A percentile compares a stretch with the other conserved stretches of the same genome.
These are phyloP conservation scores for Entomobrya proxima DNA, from an alignment of 2,888 invertebrate species.

Conservation along the genomic window DNA sequence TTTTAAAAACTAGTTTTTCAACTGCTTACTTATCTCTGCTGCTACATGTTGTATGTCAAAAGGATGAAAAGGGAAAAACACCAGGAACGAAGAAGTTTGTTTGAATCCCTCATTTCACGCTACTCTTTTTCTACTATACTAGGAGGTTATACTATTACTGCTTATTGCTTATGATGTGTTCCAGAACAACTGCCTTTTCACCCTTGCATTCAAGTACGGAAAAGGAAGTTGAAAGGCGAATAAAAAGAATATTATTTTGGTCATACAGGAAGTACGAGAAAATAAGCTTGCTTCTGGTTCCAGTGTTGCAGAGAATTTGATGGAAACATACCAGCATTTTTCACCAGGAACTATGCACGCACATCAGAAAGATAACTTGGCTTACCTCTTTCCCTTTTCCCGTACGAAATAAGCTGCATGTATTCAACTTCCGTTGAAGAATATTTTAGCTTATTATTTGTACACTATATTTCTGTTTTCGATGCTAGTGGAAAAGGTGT, in stretches of 20 bases:
- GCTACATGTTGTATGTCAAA: not conserved
- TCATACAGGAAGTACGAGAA: not conserved
- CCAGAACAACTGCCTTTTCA: not conserved
- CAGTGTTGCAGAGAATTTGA: too few relatives aligned
- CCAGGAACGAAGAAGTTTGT: too few relatives aligned
- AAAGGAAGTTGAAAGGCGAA: constrained; percentile 40
- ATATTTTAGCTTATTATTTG: not conserved
- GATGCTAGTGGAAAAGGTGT: not conserved
- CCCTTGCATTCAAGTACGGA: not conserved
- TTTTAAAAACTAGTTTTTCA: constrained; percentile 14
- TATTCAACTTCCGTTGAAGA: not conserved
- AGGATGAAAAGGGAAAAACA: not conserved
- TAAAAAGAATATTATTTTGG: constrained; percentile 45
- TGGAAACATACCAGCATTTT: too few relatives aligned
- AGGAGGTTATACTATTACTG: not conserved
- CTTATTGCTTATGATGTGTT: too few relatives aligned
- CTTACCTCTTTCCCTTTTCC: constrained; percentile 36
- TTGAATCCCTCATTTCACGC: not conserved
- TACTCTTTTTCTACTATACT: not conserved
- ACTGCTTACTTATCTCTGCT: constrained; percentile 14
- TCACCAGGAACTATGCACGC: not conserved
- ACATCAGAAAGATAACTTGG: constrained; percentile 59
- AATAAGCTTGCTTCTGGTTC: too few relatives aligned
- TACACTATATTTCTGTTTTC: not conserved
- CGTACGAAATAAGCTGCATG: not conserved